Percentiles rank a stretch among this genome's conserved stretches.
Conservation (phyloP, 2,888 invertebrate genomes). For the Argyra leucocephala region DNA sequence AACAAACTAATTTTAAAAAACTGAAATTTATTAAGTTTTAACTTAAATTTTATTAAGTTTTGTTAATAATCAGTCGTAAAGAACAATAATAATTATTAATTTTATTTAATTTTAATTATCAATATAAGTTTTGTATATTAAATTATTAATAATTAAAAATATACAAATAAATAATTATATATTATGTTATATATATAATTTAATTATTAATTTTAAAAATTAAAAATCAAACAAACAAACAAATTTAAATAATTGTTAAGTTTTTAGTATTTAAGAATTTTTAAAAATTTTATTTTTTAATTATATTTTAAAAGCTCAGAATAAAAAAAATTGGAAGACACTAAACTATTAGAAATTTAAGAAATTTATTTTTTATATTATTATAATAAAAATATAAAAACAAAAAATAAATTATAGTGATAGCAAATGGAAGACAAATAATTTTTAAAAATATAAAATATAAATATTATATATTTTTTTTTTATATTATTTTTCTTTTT, state of each 20-base stretch:
- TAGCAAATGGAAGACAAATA: conserved; percentile 4
- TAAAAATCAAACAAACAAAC: too few relatives aligned
- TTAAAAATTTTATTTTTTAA: too few relatives aligned
- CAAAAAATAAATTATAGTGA: background rate
- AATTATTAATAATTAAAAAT: background rate
- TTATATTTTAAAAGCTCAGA: background rate
- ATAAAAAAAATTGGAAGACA: conserved; percentile 1
- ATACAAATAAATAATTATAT: too few relatives aligned
- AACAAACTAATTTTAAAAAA: too few relatives aligned
- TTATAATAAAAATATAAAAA: background rate
- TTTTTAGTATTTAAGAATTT: background rate
- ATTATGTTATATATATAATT: background rate
- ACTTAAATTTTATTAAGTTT: conserved; percentile 6
- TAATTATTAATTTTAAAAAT: background rate
- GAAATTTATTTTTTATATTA: background rate
- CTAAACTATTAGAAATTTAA: background rate
- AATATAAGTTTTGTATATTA: background rate
- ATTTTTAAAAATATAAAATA: background rate
- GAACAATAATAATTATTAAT: background rate
- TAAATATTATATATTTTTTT: background rate
- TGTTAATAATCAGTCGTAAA: background rate
- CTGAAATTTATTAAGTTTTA: background rate
- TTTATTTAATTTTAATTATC: too few relatives aligned
- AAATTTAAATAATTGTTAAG: background rate
- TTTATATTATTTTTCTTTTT: background rate